Conservation (phyloP, 2,797 vertebrate genomes). For the Falco concolor region DNA sequence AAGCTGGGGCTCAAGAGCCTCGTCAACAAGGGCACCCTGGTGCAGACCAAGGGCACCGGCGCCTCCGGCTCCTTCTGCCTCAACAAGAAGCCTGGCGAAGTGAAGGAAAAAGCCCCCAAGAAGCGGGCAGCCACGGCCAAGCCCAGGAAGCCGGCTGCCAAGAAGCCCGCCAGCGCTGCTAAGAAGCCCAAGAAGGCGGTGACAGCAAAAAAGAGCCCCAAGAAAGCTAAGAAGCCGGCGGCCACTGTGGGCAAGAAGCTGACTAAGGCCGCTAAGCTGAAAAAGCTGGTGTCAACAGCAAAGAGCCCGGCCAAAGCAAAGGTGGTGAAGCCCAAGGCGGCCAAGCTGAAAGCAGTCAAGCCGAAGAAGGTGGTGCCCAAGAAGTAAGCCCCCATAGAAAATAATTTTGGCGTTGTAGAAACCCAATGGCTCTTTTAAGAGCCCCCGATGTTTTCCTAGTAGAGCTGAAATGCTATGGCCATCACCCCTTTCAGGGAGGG, state of each 20-base stretch:
- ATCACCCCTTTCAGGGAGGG: no score
- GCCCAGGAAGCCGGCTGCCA: constrained; percentile 46
- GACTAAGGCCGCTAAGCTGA: background rate
- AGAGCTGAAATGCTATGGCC: no score
- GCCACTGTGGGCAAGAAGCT: background rate
- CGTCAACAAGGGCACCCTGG: constrained; percentile 73
- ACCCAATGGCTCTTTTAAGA: constrained; percentile 71
- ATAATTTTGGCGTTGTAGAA: background rate
- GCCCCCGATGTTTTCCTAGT: no score
- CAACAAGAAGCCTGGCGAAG: constrained; percentile 60
- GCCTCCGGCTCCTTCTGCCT: constrained; percentile 76
- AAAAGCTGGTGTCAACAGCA: accelerated
- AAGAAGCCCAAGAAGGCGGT: constrained; percentile 45
- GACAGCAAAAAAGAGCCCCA: constrained; percentile 21
- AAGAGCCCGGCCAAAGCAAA: constrained; percentile 32
- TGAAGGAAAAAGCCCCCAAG: constrained; percentile 20
- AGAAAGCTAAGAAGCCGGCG: constrained; percentile 14
- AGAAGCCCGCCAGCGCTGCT: background rate
- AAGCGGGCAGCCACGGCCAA: background rate
- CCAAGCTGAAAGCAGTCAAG: background rate
- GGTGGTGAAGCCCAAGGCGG: background rate
- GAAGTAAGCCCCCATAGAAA: accelerated
- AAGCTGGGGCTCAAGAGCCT: constrained; percentile 74
- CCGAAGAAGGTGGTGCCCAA: background rate
- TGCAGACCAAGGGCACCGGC: constrained; percentile 77